Evolutionary conservation across 2,888 invertebrate genomes (phyloP), one percentile per base, ranked within the genome.

Genomic region (Drosophila mimica): DNA sequence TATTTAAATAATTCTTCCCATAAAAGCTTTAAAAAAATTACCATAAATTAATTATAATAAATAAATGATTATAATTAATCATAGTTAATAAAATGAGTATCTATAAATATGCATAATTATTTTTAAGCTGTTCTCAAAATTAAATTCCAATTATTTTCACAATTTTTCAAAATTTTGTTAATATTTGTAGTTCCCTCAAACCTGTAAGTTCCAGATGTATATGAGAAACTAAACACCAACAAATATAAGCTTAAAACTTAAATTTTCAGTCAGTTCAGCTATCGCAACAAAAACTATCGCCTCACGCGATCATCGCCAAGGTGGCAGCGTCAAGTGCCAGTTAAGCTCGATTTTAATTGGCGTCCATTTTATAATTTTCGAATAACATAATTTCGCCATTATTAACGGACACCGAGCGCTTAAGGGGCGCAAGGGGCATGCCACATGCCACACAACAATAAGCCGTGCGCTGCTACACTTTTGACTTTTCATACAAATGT

Each of bases 331-430:
- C 57, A 66, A 71, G 76, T 63, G 59, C 31, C 70, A 61, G 62
- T 85, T 76, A 80, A 86, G 82, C 80, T 63, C 48, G 25, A 46
- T 71, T 86, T 78, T 78, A 82, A 86, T 80, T 82, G 81, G 61
- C 76, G 76, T 52, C 49, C 76, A 74, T 82, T 87, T 80, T 74
- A 77, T 73, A 68, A 74, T 79, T 72, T 72, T 49, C 56, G 60
- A 76, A 79, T 78, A 80, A 85, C 78, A 80, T 80, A 82, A 80
- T 88, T 85, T 75, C 53, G 70, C 63, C 63, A 80, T 80, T 83
- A 83, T 80, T 83, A 74, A 82, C 76, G 78, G 53, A 60, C 46
- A 53, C 48, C 59, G 67, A 59, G 52, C 51, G 63, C 63, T 56
- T 58, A 31, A 68, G 63, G 70, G 72, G 65, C 57, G 36, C 31